Conservation (phyloP, 2,113 vertebrate species). For the Aegotheles bennettii region DNA sequence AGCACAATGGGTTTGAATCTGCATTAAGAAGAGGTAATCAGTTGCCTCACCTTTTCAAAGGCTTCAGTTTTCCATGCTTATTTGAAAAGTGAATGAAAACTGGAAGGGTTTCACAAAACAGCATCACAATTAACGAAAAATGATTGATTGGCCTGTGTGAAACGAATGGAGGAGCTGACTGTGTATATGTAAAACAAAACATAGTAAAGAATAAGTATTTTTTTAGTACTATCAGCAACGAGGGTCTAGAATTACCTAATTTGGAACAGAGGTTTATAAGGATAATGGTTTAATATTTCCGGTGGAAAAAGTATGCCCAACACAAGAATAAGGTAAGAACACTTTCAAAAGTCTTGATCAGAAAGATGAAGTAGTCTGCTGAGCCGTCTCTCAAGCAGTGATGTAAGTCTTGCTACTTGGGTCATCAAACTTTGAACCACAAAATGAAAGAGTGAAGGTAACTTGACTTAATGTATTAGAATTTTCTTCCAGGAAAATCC, state of each 20-base stretch:
- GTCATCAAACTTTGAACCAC: background rate
- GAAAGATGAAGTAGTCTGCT: background rate
- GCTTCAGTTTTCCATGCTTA: background rate
- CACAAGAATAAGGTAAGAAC: background rate
- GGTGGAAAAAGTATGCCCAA: background rate
- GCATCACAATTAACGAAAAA: background rate
- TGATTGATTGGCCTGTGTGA: background rate
- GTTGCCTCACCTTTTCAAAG: background rate
- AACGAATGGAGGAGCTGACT: background rate
- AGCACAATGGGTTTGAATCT: background rate
- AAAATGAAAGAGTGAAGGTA: background rate
- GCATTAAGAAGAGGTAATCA: background rate
- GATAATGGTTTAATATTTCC: background rate
- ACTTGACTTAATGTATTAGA: background rate
- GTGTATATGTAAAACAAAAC: background rate
- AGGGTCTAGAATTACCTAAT: background rate
- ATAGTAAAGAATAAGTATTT: background rate
- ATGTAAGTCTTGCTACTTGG: background rate
- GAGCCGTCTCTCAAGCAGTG: background rate
- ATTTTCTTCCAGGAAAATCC: background rate
- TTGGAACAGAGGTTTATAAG: background rate
- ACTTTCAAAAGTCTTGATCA: background rate
- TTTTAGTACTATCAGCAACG: background rate
- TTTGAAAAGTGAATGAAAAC: background rate
- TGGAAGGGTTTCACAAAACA: background rate